A percentile compares a stretch with the other conserved stretches of the same genome.
Evolutionary conservation across 2,113 vertebrate genomes (phyloP).

Genomic region (Crotalus tigris): DNA sequence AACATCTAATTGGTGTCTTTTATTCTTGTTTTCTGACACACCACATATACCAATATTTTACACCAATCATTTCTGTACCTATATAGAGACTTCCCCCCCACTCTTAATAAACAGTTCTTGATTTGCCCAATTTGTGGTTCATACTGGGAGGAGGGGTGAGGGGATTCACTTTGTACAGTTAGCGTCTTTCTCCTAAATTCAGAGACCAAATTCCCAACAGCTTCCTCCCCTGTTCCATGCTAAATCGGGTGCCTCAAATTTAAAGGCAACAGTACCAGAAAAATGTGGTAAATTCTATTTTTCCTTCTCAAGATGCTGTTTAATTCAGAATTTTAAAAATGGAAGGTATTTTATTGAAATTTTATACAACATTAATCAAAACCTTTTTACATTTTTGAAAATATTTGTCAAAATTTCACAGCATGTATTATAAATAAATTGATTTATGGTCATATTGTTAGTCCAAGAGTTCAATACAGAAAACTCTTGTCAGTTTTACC

Average conservation of each 20-base stretch:
- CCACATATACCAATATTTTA: neutral
- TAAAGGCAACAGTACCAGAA: neutral
- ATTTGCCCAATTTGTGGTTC: neutral
- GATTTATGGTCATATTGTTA: neutral
- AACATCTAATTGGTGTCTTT: neutral
- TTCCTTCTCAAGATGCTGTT: neutral
- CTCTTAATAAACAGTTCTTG: neutral
- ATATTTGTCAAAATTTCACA: neutral
- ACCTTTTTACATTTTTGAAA: neutral
- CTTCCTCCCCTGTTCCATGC: neutral
- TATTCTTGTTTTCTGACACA: neutral
- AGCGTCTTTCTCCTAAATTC: neutral
- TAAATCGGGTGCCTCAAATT: neutral
- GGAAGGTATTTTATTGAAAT: neutral
- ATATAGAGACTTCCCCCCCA: neutral
- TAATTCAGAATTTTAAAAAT: neutral
- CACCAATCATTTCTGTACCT: neutral
- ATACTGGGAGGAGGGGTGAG: neutral
- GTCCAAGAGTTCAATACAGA: neutral
- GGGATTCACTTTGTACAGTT: neutral
- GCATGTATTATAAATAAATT: neutral
- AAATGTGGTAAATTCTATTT: neutral
- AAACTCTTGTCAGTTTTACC: neutral
- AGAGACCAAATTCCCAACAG: neutral
- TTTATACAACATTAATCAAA: neutral